Evolutionary conservation across 2,888 invertebrate species (phyloP).

Genomic region (Sericinus montela): DNA sequence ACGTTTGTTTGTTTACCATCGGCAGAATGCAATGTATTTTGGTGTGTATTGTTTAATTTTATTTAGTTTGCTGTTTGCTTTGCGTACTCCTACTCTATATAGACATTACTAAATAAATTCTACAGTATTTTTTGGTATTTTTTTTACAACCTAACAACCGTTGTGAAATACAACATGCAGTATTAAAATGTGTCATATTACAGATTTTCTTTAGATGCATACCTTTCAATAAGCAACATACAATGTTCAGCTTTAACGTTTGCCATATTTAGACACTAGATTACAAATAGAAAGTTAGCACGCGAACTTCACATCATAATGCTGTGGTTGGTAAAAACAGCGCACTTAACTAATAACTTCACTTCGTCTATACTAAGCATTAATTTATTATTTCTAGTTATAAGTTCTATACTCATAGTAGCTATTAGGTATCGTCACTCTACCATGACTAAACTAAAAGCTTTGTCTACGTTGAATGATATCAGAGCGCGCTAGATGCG

Average conservation of each 20-base stretch:
- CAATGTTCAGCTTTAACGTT: conserved; percentile 11
- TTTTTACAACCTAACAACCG: too few species aligned
- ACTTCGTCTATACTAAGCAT: conserved; percentile 24
- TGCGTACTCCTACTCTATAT: too few species aligned
- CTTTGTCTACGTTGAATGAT: conserved; percentile 45
- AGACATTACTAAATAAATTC: too few species aligned
- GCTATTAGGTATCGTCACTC: conserved; percentile 30
- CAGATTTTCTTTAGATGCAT: background rate
- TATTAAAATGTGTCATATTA: too few species aligned
- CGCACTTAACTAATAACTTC: conserved; percentile 20
- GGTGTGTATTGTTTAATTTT: too few species aligned
- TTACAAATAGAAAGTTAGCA: conserved; percentile 7
- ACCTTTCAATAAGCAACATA: conserved; percentile 14
- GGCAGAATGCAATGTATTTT: too few species aligned
- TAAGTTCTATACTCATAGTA: background rate
- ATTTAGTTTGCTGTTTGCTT: too few species aligned
- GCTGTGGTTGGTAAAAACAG: background rate
- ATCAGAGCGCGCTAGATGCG: conserved; percentile 42
- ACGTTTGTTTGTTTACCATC: too few species aligned
- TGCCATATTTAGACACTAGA: conserved; percentile 12
- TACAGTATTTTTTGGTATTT: too few species aligned
- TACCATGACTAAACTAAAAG: conserved; percentile 49
- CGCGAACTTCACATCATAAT: conserved; percentile 14
- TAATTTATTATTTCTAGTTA: too few species aligned
- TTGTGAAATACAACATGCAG: too few species aligned